Base-by-base conservation (phyloP, 92 coral and sea anemone genomes). In the Epizoanthus illoricatus region DNA sequence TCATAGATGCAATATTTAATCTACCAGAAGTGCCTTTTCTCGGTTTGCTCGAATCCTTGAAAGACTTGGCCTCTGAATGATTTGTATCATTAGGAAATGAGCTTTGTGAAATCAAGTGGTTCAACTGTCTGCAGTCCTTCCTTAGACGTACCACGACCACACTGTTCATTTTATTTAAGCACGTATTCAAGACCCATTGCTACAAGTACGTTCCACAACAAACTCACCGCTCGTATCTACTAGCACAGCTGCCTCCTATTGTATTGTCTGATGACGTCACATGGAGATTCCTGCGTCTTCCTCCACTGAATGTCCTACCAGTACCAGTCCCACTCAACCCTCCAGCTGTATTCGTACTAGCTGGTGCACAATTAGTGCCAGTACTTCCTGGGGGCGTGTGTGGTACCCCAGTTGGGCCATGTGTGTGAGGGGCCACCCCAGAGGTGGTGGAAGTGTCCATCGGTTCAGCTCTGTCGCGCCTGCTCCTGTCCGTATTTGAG, bases 211-310 rank as follows among this genome's bases (percentile, higher is more conserved):
- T 45, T 49, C 11, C 15, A 49, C 7, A 19, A 52, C 10, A 52
- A 7, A 78, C 67, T 78, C 82, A 78, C 88, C 84, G 63, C 23
- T 68, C 28, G 5, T 59, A 62, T 13, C 62, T 68, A 69, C 60
- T 71, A 60, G 64, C 56, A n/a, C 66, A 60, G 43, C 80, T 63
- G 23, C 66, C 81, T 75, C 84, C 86, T 65, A 96, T 79, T 7
- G 97, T 97, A 70, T 93, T 96, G 59, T 92, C 99, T 7, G 88
- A 88, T 3, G 99, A 96, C 41, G 97, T 91, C 73, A 94, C 84
- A 76, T 96, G 98, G 65, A 96, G 93, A 17, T 89, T 91, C 55
- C 94, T 65, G 45, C 78, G 82, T 39, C 90, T 85, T 61, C 98
- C 99, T 72, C 92, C 97, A 82, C 94, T 90, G 19, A 74, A 75